Evolutionary conservation across 1,140 invertebrate genomes (phyloP).

Genomic region (Araneus ventricosus): DNA sequence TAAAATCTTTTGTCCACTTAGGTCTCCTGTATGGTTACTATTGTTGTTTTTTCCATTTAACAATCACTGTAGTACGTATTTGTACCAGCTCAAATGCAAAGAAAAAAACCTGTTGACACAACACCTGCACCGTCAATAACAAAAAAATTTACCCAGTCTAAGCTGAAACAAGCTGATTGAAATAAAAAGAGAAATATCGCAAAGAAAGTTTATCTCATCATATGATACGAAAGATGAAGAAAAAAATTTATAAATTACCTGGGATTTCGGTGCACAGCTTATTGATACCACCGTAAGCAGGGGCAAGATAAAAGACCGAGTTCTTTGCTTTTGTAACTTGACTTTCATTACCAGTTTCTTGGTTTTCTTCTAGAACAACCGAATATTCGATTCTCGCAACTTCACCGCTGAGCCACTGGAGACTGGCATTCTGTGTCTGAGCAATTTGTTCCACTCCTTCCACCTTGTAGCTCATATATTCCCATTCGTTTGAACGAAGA

Average conservation of each 20-base stretch:
- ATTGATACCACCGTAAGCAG: slow-evolving; percentile 59
- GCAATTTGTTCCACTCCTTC: slow-evolving; percentile 20
- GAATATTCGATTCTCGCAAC: background rate
- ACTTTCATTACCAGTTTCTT: background rate
- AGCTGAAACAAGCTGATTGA: too few species aligned
- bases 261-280: slow-evolving; percentile 52
- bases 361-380: background rate
- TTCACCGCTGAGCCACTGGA: slow-evolving; percentile 24
- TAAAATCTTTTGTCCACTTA: too few species aligned
- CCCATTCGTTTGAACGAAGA: slow-evolving; percentile 64
- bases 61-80: too few species aligned
- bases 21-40: too few species aligned
- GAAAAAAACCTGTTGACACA: too few species aligned
- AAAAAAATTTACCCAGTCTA: too few species aligned
- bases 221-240: background rate
- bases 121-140: too few species aligned
- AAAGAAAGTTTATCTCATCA: too few species aligned
- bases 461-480: slow-evolving; percentile 49
- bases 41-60: too few species aligned
- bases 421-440: background rate
- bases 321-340: background rate
- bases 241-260: background rate
- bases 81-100: too few species aligned
- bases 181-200: too few species aligned
- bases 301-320: slow-evolving; percentile 24